Percentiles rank a stretch among this genome's conserved stretches.
phyloP scores from a whole-genome alignment of 1,140 invertebrate species.

The Ruditapes philippinarum region DNA sequence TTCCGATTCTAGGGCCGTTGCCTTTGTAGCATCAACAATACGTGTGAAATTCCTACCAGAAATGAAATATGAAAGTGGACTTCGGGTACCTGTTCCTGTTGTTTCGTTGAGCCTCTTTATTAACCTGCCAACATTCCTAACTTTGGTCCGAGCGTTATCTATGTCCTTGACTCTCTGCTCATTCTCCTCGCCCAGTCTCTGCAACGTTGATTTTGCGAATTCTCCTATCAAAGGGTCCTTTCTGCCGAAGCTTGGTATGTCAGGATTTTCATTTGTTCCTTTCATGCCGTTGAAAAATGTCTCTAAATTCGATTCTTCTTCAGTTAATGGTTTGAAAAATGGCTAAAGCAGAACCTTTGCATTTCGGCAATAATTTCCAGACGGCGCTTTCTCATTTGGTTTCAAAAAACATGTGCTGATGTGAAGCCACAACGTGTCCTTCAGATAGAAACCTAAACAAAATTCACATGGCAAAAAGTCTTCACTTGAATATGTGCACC shows the following conservation, averaged over 20 bases:
- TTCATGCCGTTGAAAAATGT: slow-evolving; percentile 36
- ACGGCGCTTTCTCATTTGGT: background rate
- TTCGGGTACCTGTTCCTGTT: too few relatives aligned
- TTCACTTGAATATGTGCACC: background rate
- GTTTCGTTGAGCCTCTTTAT: too few relatives aligned
- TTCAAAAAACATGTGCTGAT: background rate
- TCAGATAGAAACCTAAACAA: slow-evolving; percentile 1
- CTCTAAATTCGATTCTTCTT: slow-evolving; percentile 8
- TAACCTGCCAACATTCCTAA: background rate
- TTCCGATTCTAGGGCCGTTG: background rate
- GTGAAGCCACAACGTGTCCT: background rate
- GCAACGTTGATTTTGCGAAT: slow-evolving; percentile 3
- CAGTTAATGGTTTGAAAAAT: background rate
- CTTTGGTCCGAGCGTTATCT: slow-evolving; percentile 57
- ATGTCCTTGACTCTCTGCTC: slow-evolving; percentile 50
- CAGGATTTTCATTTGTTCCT: slow-evolving; percentile 22
- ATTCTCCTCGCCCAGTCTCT: background rate
- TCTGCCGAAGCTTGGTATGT: background rate
- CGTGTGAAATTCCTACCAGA: background rate
- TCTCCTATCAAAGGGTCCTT: background rate
- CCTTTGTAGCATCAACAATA: slow-evolving; percentile 26
- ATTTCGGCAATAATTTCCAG: background rate
- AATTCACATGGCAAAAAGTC: slow-evolving; percentile 10
- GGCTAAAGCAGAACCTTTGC: slow-evolving; percentile 10
- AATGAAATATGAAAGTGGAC: slow-evolving; percentile 14